phyloP scores from a whole-genome alignment of 1,140 invertebrate genomes.

The Leucophenga varia region DNA sequence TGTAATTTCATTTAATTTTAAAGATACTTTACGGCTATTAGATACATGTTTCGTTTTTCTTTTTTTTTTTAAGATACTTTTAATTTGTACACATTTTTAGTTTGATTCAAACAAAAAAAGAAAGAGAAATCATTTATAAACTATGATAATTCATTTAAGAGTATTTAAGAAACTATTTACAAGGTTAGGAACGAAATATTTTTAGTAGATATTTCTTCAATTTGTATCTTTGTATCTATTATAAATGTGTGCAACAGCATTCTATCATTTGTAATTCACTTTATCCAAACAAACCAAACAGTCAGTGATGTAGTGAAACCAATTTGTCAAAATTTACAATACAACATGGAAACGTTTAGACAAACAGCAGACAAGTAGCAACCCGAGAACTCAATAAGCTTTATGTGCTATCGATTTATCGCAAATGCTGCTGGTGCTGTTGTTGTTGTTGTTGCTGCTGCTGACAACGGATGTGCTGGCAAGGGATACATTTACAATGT shows the following conservation, averaged over 20 bases:
- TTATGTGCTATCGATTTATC: neutral
- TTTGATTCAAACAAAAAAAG: neutral
- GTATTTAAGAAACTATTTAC: no score
- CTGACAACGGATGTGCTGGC: neutral
- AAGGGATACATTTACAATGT: no score
- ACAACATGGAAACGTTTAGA: neutral
- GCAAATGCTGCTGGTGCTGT: slow-evolving; percentile 1
- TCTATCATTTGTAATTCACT: no score
- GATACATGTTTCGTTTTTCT: no score
- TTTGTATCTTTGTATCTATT: no score
- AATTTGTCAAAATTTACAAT: neutral
- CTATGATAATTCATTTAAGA: no score
- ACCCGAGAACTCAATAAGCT: neutral
- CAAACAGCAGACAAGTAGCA: no score
- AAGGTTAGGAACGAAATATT: no score
- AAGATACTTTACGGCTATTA: neutral
- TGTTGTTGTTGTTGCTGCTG: slow-evolving; percentile 3
- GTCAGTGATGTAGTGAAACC: no score
- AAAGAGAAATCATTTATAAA: neutral
- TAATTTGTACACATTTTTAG: neutral
- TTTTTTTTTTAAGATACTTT: neutral
- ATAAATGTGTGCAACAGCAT: no score
- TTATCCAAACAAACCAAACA: no score
- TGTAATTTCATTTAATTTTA: neutral
- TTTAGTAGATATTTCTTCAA: no score